A percentile compares a stretch with the other conserved stretches of the same genome.
Conservation (phyloP, 2,113 vertebrate species). For the Alosa alosa region DNA sequence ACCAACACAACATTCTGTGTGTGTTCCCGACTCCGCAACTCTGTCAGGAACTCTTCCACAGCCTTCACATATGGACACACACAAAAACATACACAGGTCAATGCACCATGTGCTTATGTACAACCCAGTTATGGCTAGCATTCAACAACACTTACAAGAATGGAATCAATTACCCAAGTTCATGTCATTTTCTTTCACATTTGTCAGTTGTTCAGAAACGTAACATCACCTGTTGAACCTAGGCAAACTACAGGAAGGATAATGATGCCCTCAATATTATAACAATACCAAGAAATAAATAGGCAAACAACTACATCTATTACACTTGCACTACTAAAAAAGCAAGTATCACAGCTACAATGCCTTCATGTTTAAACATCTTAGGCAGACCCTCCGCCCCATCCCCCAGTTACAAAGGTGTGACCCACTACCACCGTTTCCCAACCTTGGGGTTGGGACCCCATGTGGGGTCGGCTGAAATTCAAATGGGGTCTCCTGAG, state of each 20-base stretch:
- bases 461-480: no score
- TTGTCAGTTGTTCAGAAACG: neutral
- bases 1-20: constrained; percentile 73
- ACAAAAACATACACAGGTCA: constrained; percentile 20
- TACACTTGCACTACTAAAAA: neutral
- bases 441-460: no score
- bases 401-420: neutral
- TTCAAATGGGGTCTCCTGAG: no score
- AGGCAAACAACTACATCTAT: neutral
- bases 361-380: neutral
- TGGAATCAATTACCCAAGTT: neutral
- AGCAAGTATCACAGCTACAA: neutral
- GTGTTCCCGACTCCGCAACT: constrained; percentile 72
- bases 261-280: neutral
- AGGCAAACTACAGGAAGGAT: neutral
- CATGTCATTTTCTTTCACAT: neutral
- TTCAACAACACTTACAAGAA: neutral
- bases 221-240: neutral
- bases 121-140: neutral
- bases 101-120: neutral
- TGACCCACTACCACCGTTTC: neutral
- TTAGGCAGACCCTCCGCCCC: neutral
- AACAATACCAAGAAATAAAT: neutral
- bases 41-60: constrained; percentile 77
- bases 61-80: constrained; percentile 56